Conservation (phyloP, 1,140 invertebrate species). For the Drosophila pallidifrons region DNA sequence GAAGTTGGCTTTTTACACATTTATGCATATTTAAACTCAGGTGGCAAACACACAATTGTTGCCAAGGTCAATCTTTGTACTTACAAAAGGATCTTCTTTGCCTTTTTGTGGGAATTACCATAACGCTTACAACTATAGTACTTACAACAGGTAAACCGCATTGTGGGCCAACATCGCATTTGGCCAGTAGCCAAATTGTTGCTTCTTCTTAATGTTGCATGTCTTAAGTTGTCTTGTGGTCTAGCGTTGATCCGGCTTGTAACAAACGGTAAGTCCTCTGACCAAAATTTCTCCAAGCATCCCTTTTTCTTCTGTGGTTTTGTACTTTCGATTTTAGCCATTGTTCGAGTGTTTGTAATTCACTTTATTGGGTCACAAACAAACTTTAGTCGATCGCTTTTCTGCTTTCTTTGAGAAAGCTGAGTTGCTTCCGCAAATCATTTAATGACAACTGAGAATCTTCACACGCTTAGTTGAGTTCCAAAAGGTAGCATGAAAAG, state of each 20-base stretch:
- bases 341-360: constrained; percentile 2
- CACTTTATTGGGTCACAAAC: constrained; percentile 64
- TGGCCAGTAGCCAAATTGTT: constrained; percentile 33
- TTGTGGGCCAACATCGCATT: constrained; percentile 30
- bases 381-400: constrained; percentile 16
- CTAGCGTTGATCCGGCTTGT: constrained; percentile 44
- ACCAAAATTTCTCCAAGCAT: constrained; percentile 43
- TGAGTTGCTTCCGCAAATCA: not conserved
- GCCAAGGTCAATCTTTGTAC: constrained; percentile 67
- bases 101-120: constrained; percentile 17
- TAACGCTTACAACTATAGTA: not conserved
- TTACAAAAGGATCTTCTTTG: constrained; percentile 19
- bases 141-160: constrained; percentile 21
- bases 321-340: constrained; percentile 74
- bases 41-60: constrained; percentile 64
- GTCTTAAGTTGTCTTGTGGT: constrained; percentile 77
- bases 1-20: constrained; percentile 53
- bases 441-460: not conserved
- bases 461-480: constrained; percentile 9
- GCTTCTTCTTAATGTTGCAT: constrained; percentile 48
- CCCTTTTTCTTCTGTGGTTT: constrained; percentile 57
- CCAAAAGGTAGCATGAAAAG: not conserved
- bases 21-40: constrained; percentile 22
- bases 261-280: constrained; percentile 8
- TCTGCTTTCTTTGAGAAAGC: constrained; percentile 43